Conservation (phyloP, 1,140 invertebrate genomes). For the Drosophila fuyamai region DNA sequence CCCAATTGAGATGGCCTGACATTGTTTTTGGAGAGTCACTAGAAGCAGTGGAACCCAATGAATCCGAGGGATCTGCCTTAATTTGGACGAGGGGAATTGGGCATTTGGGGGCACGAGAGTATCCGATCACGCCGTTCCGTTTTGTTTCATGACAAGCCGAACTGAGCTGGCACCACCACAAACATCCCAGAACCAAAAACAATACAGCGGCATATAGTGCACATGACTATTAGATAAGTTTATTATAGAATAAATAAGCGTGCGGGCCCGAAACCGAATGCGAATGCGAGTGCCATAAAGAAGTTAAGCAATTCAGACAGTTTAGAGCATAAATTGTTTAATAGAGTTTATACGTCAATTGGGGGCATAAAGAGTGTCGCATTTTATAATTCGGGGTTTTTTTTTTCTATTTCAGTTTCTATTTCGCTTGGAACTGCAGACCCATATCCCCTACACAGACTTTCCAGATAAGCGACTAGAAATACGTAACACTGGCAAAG, state of each 20-base stretch:
- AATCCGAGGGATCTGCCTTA: slow-evolving; percentile 6
- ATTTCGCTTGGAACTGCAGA: slow-evolving; percentile 7
- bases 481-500: slow-evolving; percentile 15
- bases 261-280: slow-evolving; percentile 35
- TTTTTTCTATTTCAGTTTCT: neutral
- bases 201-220: slow-evolving; percentile 13
- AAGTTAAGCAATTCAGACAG: slow-evolving; percentile 74
- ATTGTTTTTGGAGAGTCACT: slow-evolving; percentile 34
- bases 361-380: slow-evolving; percentile 54
- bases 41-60: neutral
- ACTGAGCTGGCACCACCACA: slow-evolving; percentile 9
- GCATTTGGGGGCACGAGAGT: slow-evolving; percentile 1
- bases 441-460: neutral
- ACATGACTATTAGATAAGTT: slow-evolving; percentile 78
- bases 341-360: slow-evolving; percentile 66
- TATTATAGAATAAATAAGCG: slow-evolving; percentile 71
- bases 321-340: slow-evolving; percentile 76
- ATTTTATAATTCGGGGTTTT: slow-evolving; percentile 30
- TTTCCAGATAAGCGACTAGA: slow-evolving; percentile 13
- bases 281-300: slow-evolving; percentile 56
- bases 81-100: slow-evolving; percentile 3
- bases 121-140: slow-evolving; percentile 22
- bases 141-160: slow-evolving; percentile 26
- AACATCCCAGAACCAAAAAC: slow-evolving; percentile 13
- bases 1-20: slow-evolving; percentile 50